Conservation (phyloP, 2,888 invertebrate species). For the Yponomeuta malinellus region DNA sequence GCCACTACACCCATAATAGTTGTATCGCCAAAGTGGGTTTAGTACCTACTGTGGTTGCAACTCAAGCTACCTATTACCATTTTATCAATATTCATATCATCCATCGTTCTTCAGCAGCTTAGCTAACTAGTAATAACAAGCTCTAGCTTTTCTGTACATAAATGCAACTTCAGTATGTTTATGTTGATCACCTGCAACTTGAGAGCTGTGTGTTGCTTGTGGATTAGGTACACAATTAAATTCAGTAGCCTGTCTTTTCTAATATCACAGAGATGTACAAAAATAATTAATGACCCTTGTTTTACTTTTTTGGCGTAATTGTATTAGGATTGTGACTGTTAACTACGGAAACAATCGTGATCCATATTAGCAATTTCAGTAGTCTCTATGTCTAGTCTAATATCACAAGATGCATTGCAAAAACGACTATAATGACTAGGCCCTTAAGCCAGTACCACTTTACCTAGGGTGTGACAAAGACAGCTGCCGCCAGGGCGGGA, state of each 20-base stretch:
- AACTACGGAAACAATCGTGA: too few species aligned
- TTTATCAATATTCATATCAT: constrained; percentile 46
- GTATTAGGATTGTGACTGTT: too few species aligned
- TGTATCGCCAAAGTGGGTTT: neutral
- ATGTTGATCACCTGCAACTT: neutral
- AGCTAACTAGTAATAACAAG: neutral
- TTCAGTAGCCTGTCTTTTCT: too few species aligned
- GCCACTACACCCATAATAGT: neutral
- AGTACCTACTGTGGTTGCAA: neutral
- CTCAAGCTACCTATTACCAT: constrained; percentile 32
- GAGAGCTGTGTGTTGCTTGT: too few species aligned
- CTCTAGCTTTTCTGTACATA: neutral
- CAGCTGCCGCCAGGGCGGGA: constrained; percentile 34
- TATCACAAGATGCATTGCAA: neutral
- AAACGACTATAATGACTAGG: neutral
- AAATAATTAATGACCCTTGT: too few species aligned
- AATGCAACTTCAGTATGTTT: neutral
- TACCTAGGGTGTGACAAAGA: constrained; percentile 34
- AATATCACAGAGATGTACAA: too few species aligned
- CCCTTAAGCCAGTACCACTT: neutral
- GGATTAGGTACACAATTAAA: too few species aligned
- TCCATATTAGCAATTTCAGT: neutral
- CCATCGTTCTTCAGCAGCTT: constrained; percentile 39
- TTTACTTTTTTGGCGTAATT: too few species aligned
- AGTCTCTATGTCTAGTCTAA: neutral